A percentile compares a stretch with the other conserved stretches of the same genome.
Evolutionary conservation across 2,113 vertebrate genomes (phyloP).

Genomic region (Apodemus speciosus): DNA sequence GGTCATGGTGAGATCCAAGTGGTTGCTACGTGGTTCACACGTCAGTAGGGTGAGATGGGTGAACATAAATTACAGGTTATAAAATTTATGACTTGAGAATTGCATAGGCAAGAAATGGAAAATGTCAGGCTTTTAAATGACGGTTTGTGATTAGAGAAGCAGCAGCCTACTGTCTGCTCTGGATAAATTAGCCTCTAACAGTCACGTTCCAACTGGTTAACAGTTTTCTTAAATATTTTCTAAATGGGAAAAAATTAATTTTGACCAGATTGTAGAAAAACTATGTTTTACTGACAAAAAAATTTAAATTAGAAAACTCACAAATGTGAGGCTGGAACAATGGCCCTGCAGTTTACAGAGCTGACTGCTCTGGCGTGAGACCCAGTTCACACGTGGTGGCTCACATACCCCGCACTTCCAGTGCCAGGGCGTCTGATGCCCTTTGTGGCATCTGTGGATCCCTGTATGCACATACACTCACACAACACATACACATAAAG

Average conservation of each 20-base stretch:
- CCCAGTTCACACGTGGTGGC: neutral
- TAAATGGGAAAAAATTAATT: conserved; percentile 7
- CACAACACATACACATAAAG: neutral
- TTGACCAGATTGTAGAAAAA: conserved; percentile 27
- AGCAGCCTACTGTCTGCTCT: neutral
- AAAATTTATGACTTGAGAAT: conserved; percentile 45
- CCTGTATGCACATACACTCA: neutral
- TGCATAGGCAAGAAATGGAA: conserved; percentile 33
- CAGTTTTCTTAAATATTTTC: conserved; percentile 41
- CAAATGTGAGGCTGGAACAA: neutral
- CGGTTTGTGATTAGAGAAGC: conserved; percentile 2
- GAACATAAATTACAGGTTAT: conserved; percentile 52
- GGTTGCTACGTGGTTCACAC: neutral
- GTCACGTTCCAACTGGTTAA: conserved; percentile 9
- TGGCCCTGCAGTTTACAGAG: neutral
- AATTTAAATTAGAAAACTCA: neutral
- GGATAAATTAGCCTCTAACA: neutral
- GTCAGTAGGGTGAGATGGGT: neutral
- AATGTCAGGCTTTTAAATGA: neutral
- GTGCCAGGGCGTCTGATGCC: neutral
- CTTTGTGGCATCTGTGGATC: neutral
- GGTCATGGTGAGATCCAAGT: conserved; percentile 1
- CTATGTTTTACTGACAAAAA: conserved; percentile 30
- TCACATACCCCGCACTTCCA: neutral
- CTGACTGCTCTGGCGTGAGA: neutral